phyloP scores from a whole-genome alignment of 2,888 invertebrate genomes.

The Chymomyza caudatula region DNA sequence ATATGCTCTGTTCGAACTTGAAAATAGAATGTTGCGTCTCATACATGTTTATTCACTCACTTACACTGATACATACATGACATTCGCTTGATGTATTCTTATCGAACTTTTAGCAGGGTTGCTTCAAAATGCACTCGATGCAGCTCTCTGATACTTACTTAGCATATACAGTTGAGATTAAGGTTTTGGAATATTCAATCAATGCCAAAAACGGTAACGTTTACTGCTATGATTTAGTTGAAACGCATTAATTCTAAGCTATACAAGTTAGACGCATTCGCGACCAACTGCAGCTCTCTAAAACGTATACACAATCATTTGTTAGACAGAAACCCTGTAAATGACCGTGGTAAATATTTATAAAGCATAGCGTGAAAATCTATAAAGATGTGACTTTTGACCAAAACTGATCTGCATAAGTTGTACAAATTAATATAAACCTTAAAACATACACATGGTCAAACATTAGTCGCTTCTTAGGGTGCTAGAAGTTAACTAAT shows the following conservation, averaged over 20 bases:
- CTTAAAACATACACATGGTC: neutral
- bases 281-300: conserved; percentile 1
- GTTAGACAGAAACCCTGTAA: conserved; percentile 6
- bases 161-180: too few species aligned
- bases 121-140: too few species aligned
- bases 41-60: too few species aligned
- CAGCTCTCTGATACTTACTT: too few species aligned
- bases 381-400: conserved; percentile 43
- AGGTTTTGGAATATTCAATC: too few species aligned
- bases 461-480: neutral
- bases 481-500: neutral
- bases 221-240: too few species aligned
- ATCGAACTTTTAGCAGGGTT: too few species aligned
- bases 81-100: too few species aligned
- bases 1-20: too few species aligned
- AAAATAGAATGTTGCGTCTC: too few species aligned
- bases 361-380: conserved; percentile 16
- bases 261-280: conserved; percentile 21
- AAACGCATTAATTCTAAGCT: conserved; percentile 6
- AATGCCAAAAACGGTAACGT: too few species aligned
- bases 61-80: too few species aligned
- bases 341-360: conserved; percentile 9
- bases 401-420: conserved; percentile 53
- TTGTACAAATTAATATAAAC: conserved; percentile 40
- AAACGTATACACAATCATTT: conserved; percentile 4